Conservation (phyloP, 2,113 vertebrate species). For the Brachypodius melanocephalos region DNA sequence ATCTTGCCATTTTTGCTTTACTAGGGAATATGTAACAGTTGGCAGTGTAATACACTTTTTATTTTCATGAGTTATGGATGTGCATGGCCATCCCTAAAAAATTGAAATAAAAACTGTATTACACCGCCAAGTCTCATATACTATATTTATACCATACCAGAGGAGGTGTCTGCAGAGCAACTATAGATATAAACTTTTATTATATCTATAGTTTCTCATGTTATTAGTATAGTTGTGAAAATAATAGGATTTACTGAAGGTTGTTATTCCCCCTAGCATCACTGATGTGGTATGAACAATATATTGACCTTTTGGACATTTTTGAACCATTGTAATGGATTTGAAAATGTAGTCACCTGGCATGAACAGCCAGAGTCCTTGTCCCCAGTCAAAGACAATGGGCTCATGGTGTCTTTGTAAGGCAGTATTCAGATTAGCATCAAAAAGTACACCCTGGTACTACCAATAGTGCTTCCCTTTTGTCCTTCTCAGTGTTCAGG, state of each 20-base stretch:
- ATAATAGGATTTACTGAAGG: conserved; percentile 73
- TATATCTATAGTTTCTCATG: conserved; percentile 72
- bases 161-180: conserved; percentile 74
- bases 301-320: conserved; percentile 59
- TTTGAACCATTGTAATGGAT: conserved; percentile 1
- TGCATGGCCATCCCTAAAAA: conserved; percentile 73
- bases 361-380: not conserved
- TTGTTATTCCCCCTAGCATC: conserved; percentile 65
- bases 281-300: conserved; percentile 60
- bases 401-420: not conserved
- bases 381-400: not conserved
- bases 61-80: conserved; percentile 75
- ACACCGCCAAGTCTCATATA: conserved; percentile 73
- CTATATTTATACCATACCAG: conserved; percentile 75
- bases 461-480: not conserved
- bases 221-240: conserved; percentile 75
- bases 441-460: not conserved
- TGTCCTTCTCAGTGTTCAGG: not conserved
- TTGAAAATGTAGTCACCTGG: conserved; percentile 15
- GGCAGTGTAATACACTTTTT: conserved; percentile 75
- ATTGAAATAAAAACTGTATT: conserved; percentile 74
- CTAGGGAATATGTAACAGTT: conserved; percentile 73
- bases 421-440: not conserved
- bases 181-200: conserved; percentile 75
- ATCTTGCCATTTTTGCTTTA: conserved; percentile 74